Conservation (phyloP, 2,113 vertebrate genomes). For the Butorides virescens region DNA sequence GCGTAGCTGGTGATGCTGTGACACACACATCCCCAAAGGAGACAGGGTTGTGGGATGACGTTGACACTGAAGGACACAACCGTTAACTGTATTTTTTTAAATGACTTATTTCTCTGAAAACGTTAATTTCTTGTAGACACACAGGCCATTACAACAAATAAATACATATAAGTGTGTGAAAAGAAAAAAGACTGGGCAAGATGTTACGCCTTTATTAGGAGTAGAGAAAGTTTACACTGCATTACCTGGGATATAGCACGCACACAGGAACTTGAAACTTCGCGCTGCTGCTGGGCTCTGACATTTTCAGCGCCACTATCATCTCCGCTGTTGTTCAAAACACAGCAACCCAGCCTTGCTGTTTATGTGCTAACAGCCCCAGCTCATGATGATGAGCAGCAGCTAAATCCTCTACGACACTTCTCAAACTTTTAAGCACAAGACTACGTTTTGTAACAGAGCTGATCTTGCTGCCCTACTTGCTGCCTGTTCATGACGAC, state of each 20-base stretch:
- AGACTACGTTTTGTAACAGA: neutral
- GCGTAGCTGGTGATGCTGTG: neutral
- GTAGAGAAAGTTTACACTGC: neutral
- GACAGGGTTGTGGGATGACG: neutral
- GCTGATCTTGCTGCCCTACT: neutral
- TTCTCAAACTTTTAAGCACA: neutral
- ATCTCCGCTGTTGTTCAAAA: neutral
- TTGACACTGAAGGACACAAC: neutral
- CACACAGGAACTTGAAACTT: neutral
- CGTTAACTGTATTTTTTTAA: neutral
- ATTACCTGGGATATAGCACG: neutral
- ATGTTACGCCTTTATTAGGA: neutral
- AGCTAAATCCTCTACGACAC: neutral
- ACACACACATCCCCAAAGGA: neutral
- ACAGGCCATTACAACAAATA: neutral
- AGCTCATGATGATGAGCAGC: neutral
- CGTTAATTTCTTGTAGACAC: neutral
- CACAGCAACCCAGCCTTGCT: neutral
- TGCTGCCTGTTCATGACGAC: neutral
- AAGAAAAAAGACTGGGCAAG: neutral
- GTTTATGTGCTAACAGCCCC: neutral
- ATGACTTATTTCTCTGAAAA: neutral
- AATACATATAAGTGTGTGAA: neutral
- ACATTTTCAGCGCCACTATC: neutral
- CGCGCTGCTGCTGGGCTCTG: neutral